Evolutionary conservation across 2,888 invertebrate species (phyloP), one percentile per base, ranked within the genome.

Genomic region (Ophion slaviceki): DNA sequence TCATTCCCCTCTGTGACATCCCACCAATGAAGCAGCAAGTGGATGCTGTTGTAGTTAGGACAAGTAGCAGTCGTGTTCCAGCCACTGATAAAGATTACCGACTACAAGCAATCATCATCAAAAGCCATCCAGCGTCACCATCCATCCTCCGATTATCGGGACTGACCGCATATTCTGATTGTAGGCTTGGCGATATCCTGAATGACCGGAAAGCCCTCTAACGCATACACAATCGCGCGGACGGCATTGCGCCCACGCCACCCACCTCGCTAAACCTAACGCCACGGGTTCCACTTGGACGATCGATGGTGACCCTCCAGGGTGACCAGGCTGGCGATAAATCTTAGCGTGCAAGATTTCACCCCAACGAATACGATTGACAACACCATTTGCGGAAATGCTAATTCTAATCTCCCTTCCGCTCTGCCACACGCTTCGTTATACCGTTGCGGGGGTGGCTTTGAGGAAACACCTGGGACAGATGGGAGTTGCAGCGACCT

Each of bases 291-390:
- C 66, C 76, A 57, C 45, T 36, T 53, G 66, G 66, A 66, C 66
- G 66, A 76, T 66, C 76, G 53, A 76, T 76, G 64, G 36, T 11
- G 8, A 0, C 47, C 70, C 62, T 28, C 66, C 28, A 17, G 75
- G 64, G n/a, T 76, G 75, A 66, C 64, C 64, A 76, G 53, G n/a
- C 64, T 28, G n/a, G 28, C 66, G 64, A 76, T 76, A 66, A 66
- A 76, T 76, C 76, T 53, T 53, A 20, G 32, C 53, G 57, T 20
- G 20, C 66, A 57, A 57, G 57, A 5, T n/a, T 32, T 32, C 32
- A 32, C 32, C 32, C 32, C 32, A 32, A 57, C 53, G 17, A 76
- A 64, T 40, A 76, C 47, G 62, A 62, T 75, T 75, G 47, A 64
- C 75, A 75, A 47, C 59, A 62, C 47, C 75, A 64, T 53, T 53